Evolutionary conservation across 2,113 vertebrate species (phyloP).

Genomic region (Marmota monax): DNA sequence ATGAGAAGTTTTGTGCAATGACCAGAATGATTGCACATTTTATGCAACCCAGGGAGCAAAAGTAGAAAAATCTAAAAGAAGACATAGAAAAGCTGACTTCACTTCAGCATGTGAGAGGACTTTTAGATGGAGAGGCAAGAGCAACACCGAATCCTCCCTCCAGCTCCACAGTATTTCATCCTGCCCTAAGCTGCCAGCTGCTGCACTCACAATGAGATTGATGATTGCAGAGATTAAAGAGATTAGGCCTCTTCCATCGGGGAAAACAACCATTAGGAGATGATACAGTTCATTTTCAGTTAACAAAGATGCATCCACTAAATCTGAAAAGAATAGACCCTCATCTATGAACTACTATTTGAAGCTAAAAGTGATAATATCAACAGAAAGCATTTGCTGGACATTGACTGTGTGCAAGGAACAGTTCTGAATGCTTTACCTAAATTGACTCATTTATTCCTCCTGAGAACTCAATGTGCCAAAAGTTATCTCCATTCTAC

Average conservation of each 20-base stretch:
- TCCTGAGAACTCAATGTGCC: background rate
- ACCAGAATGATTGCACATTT: background rate
- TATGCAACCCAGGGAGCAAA: background rate
- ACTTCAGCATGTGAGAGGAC: background rate
- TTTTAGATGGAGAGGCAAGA: background rate
- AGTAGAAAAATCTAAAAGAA: background rate
- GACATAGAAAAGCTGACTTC: background rate
- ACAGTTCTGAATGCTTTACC: background rate
- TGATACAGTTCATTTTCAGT: background rate
- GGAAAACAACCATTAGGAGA: slow-evolving; percentile 15
- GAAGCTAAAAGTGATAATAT: background rate
- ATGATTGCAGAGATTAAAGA: background rate
- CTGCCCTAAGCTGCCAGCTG: background rate
- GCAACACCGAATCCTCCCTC: background rate
- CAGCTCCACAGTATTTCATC: background rate
- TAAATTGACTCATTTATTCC: background rate
- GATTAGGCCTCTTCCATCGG: background rate
- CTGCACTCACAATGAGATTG: background rate
- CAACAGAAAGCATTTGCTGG: slow-evolving; percentile 7
- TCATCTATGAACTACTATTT: background rate
- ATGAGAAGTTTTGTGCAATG: background rate
- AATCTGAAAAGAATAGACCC: slow-evolving; percentile 17
- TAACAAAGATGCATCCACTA: background rate
- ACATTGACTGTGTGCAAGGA: background rate
- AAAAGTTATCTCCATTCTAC: background rate